phyloP scores from a whole-genome alignment of 2,888 invertebrate genomes.

The Dryocosmus kuriphilus region DNA sequence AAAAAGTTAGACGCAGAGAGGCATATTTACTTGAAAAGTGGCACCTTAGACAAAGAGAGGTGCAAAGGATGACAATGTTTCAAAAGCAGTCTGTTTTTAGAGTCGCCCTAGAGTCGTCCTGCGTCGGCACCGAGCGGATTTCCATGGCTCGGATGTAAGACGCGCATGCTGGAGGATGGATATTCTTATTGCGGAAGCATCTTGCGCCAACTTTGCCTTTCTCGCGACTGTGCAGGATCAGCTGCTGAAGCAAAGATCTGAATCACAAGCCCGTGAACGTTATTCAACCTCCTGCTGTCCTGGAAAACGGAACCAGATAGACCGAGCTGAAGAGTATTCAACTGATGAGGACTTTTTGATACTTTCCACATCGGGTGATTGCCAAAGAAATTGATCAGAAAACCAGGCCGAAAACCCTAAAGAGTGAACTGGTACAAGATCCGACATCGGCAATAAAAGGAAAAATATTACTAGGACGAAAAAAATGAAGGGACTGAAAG shows the following conservation, averaged over 20 bases:
- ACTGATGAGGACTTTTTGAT: no score
- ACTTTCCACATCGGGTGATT: no score
- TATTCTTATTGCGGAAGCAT: constrained; percentile 47
- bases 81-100: constrained; percentile 32
- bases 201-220: constrained; percentile 45
- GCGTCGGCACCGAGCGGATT: constrained; percentile 31
- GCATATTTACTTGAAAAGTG: constrained; percentile 44
- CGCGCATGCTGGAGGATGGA: constrained; percentile 10
- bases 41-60: constrained; percentile 39
- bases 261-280: constrained; percentile 16
- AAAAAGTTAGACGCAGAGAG: constrained; percentile 34
- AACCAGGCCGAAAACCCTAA: no score
- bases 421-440: not conserved
- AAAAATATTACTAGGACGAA: constrained; percentile 50
- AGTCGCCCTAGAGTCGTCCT: constrained; percentile 9
- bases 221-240: constrained; percentile 37
- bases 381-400: no score
- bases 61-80: constrained; percentile 38
- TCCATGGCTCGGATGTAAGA: constrained; percentile 41
- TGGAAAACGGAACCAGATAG: not conserved
- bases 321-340: not conserved
- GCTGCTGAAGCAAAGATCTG: constrained; percentile 37
- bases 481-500: constrained; percentile 58
- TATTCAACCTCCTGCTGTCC: constrained; percentile 1
- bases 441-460: constrained; percentile 45